phyloP scores from a whole-genome alignment of 2,888 invertebrate species.

The Drosophila neonasuta region DNA sequence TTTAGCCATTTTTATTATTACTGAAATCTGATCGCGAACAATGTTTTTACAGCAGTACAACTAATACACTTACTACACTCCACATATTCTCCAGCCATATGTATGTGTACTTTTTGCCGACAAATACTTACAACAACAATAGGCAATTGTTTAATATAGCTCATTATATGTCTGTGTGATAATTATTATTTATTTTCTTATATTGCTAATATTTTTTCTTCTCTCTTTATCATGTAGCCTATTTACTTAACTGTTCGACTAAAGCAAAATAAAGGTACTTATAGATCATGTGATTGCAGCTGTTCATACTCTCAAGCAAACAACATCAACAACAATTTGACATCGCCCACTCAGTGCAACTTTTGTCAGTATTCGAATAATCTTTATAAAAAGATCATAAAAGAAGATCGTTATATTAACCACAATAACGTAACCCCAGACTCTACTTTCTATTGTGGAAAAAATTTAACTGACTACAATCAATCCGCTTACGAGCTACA shows the following conservation, averaged over 20 bases:
- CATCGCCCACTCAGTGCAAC: conserved; percentile 53
- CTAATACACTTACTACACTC: no score
- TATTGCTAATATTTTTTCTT: conserved; percentile 40
- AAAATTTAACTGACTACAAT: neutral
- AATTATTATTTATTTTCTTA: conserved; percentile 1
- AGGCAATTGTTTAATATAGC: no score
- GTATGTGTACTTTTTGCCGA: no score
- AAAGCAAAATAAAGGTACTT: conserved; percentile 79
- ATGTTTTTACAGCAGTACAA: no score
- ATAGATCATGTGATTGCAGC: conserved; percentile 77
- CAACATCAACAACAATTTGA: conserved; percentile 66
- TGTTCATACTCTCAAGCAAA: conserved; percentile 60
- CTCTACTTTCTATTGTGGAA: neutral
- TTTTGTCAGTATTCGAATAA: conserved; percentile 53
- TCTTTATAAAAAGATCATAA: conserved; percentile 55
- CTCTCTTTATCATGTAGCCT: conserved; percentile 70
- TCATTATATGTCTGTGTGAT: neutral
- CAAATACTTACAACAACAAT: no score
- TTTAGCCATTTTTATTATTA: no score
- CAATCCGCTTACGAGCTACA: neutral
- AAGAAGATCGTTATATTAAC: conserved; percentile 44
- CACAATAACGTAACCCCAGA: conserved; percentile 25
- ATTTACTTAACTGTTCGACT: conserved; percentile 79
- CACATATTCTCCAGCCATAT: no score
- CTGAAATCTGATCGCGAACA: no score